Conservation (phyloP, 2,113 vertebrate species). For the Oreochromis tanganicae region DNA sequence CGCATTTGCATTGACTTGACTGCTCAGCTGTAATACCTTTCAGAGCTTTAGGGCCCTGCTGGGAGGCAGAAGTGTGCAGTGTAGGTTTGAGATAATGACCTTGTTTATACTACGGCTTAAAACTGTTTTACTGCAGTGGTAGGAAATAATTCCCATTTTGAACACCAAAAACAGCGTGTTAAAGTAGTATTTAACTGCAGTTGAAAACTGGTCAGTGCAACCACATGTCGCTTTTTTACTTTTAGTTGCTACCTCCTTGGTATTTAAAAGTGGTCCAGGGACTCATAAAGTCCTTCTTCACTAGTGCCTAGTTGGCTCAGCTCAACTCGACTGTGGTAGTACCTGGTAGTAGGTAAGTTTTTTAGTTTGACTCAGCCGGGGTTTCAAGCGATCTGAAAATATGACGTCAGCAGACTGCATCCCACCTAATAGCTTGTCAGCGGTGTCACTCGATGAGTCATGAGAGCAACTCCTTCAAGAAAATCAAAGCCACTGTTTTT, state of each 20-base stretch:
- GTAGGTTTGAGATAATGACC: conserved; percentile 43
- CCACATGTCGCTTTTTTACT: neutral
- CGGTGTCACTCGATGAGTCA: neutral
- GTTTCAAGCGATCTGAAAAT: neutral
- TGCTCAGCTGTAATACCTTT: conserved; percentile 38
- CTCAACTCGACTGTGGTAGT: neutral
- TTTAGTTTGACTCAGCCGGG: neutral
- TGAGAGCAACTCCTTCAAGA: neutral
- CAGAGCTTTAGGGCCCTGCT: conserved; percentile 33
- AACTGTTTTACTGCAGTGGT: neutral
- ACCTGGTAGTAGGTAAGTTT: neutral
- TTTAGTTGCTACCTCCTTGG: neutral
- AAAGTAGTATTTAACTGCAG: neutral
- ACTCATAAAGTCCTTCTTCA: neutral
- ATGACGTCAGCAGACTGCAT: neutral
- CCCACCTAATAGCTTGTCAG: neutral
- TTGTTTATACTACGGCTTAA: conserved; percentile 26
- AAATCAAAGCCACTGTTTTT: neutral
- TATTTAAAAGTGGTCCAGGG: neutral
- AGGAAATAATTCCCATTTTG: conserved; percentile 2
- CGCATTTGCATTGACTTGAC: conserved; percentile 55
- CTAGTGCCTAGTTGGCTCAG: neutral
- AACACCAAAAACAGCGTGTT: neutral
- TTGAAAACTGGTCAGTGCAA: neutral
- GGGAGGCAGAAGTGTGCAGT: conserved; percentile 5